Conservation (phyloP, 2,888 invertebrate species). For the Timandra comae region DNA sequence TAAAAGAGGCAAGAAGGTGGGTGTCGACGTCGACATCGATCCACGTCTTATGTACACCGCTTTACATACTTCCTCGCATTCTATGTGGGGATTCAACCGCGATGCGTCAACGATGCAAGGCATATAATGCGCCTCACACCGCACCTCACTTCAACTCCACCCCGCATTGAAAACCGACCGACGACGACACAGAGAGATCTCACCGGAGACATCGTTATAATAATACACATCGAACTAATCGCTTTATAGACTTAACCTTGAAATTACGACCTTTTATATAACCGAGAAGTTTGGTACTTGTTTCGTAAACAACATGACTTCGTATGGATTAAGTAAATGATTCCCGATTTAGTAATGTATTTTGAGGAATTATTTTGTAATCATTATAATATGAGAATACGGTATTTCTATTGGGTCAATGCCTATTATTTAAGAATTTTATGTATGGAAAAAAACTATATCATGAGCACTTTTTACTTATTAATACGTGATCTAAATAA, state of each 20-base stretch:
- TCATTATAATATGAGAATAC: too few species aligned
- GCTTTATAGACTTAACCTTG: slow-evolving; percentile 44
- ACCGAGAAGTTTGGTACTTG: too few species aligned
- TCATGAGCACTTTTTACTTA: too few species aligned
- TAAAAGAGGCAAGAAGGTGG: slow-evolving; percentile 29
- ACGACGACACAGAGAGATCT: slow-evolving; percentile 31
- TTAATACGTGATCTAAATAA: too few species aligned
- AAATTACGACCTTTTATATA: slow-evolving; percentile 41
- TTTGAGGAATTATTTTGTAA: not conserved
- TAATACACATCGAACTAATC: slow-evolving; percentile 37
- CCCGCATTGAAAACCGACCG: slow-evolving; percentile 19
- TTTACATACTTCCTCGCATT: slow-evolving; percentile 66
- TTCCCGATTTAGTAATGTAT: slow-evolving; percentile 14
- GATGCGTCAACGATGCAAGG: slow-evolving; percentile 71
- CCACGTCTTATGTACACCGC: slow-evolving; percentile 63
- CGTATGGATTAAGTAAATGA: slow-evolving; percentile 19
- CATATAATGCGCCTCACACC: slow-evolving; percentile 50
- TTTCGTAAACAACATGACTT: too few species aligned
- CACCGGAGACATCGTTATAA: slow-evolving; percentile 30
- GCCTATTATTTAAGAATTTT: too few species aligned
- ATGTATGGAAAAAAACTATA: too few species aligned
- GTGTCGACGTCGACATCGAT: slow-evolving; percentile 65
- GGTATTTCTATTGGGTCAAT: too few species aligned
- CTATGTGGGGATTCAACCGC: slow-evolving; percentile 71
- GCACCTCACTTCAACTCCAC: slow-evolving; percentile 22